A percentile compares a stretch with the other conserved stretches of the same genome.
Conservation (phyloP, 2,888 invertebrate species). For the Mycogona germanica region DNA sequence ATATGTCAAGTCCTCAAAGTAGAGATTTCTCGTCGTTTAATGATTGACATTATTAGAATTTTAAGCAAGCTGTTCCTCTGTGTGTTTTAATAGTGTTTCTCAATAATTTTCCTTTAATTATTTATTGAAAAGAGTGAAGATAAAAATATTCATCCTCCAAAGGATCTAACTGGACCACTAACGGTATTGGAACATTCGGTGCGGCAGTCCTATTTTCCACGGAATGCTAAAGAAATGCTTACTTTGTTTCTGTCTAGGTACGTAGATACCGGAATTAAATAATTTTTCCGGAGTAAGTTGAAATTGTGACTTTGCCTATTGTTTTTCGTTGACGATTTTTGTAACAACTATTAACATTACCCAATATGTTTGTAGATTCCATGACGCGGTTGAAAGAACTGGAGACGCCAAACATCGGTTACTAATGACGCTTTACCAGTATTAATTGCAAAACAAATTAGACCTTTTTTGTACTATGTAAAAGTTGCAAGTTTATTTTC, state of each 20-base stretch:
- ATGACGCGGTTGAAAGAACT: conserved; percentile 12
- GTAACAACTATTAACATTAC: no score
- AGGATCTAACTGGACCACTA: conserved; percentile 50
- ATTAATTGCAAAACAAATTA: conserved; percentile 8
- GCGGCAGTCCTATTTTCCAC: conserved; percentile 42
- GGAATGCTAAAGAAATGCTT: conserved; percentile 39
- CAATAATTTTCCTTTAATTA: conserved; percentile 19
- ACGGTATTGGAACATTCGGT: conserved; percentile 43
- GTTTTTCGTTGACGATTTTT: no score
- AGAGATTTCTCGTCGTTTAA: no score
- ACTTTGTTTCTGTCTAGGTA: conserved; percentile 38
- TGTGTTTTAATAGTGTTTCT: background rate
- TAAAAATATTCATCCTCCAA: conserved; percentile 47
- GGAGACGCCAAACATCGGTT: conserved; percentile 11
- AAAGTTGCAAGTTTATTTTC: no score
- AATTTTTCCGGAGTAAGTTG: background rate
- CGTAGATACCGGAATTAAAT: background rate
- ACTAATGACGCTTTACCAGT: conserved; percentile 16
- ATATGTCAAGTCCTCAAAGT: no score
- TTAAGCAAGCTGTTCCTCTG: background rate
- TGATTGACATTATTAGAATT: background rate
- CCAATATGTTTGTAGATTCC: conserved; percentile 8
- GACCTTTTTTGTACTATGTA: no score
- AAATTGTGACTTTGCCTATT: background rate
- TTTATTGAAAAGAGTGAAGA: conserved; percentile 45